Percentiles rank a stretch among this genome's conserved stretches.
phyloP scores from a whole-genome alignment of 1,140 invertebrate genomes.

The Alviniconcha marisindica region DNA sequence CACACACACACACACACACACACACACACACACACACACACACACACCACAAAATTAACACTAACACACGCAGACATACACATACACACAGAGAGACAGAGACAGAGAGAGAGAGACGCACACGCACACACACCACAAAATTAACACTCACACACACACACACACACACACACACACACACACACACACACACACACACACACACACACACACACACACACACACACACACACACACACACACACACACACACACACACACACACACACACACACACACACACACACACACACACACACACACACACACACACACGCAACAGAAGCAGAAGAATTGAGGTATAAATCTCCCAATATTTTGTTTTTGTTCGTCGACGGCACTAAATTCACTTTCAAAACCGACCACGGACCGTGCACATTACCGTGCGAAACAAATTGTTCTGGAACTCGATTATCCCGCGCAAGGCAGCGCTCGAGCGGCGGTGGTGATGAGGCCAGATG shows the following conservation, averaged over 20 bases:
- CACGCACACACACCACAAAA: no score
- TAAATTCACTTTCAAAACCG: slow-evolving; percentile 8
- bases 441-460: slow-evolving; percentile 39
- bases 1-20: no score
- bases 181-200: slow-evolving; percentile 1
- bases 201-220: slow-evolving; percentile 5
- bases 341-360: background rate
- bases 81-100: no score
- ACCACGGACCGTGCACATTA: slow-evolving; percentile 23
- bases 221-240: slow-evolving; percentile 8
- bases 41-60: no score
- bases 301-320: background rate
- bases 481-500: slow-evolving; percentile 42
- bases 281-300: background rate
- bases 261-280: background rate
- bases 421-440: slow-evolving; percentile 37
- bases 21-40: no score
- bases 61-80: no score
- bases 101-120: no score
- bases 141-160: background rate
- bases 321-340: background rate
- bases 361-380: background rate
- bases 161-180: background rate
- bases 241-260: background rate
- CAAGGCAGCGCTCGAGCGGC: slow-evolving; percentile 37